Conservation (phyloP, 2,113 vertebrate species). For the Turdus rufiventris region DNA sequence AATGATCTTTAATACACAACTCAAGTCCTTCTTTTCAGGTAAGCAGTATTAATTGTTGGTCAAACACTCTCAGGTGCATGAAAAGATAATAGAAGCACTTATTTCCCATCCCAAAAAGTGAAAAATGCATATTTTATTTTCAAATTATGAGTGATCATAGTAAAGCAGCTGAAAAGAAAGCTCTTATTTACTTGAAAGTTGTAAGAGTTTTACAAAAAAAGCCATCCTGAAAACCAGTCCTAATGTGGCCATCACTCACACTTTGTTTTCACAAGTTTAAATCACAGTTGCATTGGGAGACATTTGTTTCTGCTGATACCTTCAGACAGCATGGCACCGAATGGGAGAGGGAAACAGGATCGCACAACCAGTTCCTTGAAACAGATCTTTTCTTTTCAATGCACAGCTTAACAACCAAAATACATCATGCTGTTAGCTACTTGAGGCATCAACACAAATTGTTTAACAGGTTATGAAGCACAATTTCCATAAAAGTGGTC, state of each 20-base stretch:
- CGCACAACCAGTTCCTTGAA: neutral
- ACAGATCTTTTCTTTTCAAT: neutral
- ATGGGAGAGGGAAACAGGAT: neutral
- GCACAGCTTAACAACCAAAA: neutral
- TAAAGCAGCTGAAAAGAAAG: neutral
- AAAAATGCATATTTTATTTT: neutral
- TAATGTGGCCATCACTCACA: neutral
- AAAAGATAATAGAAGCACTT: neutral
- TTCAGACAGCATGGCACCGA: neutral
- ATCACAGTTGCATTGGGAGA: neutral
- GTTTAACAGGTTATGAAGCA: neutral
- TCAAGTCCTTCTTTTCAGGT: neutral
- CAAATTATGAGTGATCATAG: neutral
- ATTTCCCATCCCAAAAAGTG: neutral
- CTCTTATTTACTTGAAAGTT: neutral
- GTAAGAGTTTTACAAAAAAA: neutral
- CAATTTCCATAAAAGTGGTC: neutral
- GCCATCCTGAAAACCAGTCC: neutral
- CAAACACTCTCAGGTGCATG: neutral
- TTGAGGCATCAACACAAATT: neutral
- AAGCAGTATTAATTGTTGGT: neutral
- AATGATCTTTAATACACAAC: neutral
- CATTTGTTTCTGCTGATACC: neutral
- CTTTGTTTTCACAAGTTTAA: neutral
- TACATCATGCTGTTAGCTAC: neutral